Base-by-base conservation (phyloP, 2,113 vertebrate genomes). In the Upupa epops region DNA sequence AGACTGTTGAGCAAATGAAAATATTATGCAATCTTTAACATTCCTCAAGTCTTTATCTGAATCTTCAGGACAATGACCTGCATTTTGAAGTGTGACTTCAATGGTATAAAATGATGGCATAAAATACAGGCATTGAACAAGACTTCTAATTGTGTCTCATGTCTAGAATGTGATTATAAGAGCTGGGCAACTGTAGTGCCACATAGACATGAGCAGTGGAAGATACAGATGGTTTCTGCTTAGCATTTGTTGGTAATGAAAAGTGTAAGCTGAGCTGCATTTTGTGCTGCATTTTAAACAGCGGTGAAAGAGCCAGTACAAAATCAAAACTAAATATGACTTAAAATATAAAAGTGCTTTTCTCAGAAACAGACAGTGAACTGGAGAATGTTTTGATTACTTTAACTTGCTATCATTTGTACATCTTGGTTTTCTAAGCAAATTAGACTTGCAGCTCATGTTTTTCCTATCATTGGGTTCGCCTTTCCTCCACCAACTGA, bases 181-280 rank as follows among this genome's bases (percentile, higher is more conserved):
- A 81, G 80, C 11, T 95, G 93, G 90, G 70, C 86, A 93, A 93
- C 77, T 82, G 74, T 71, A 93, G 77, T 18, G 31, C 31, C 42
- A 76, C 52, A 46, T 52, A 86, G 86, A 86, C 78, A 59, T 73
- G 66, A 93, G 59, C 42, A 90, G 81, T 17, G 60, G 74, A 95
- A 85, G 73, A 82, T 82, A 89, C 88, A 95, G 92, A 95, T 91
- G 88, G 93, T 59, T 96, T 90, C 93, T 95, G 77, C 51, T 90
- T 66, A 86, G 68, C 55, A 76, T 88, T 93, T 92, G 70, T 88
- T 92, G 84, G 65, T 55, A 94, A 81, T 86, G 92, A 82, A 56
- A 90, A 71, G 77, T 70, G 32, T 66, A 94, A 92, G 84, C 90
- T 77, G 76, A 92, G 51, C 79, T 89, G 87, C 49, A 86, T 84